Conservation (phyloP, 2,797 vertebrate species). For the Caiman crocodilus region DNA sequence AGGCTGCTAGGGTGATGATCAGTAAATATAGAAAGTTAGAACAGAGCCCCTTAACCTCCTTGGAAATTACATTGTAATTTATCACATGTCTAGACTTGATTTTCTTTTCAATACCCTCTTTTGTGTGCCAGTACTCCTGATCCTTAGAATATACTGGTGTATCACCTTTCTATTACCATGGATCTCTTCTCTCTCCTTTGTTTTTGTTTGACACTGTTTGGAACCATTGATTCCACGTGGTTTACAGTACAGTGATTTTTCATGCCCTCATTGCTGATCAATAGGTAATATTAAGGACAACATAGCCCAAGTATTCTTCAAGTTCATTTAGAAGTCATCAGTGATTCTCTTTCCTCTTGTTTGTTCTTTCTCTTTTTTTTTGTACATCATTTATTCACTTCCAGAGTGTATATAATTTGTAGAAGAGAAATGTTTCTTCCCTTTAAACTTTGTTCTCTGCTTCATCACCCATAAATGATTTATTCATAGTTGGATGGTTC, state of each 20-base stretch:
- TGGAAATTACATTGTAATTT: neutral
- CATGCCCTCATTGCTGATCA: conserved; percentile 21
- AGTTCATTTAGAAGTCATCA: neutral
- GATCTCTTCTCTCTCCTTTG: neutral
- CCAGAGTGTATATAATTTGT: neutral
- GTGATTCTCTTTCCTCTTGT: neutral
- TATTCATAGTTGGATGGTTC: conserved; percentile 15
- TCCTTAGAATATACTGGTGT: neutral
- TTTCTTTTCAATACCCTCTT: neutral
- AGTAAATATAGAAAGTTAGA: neutral
- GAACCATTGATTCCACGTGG: conserved; percentile 16
- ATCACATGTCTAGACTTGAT: neutral
- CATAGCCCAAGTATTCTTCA: neutral
- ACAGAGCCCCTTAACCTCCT: neutral
- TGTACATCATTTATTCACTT: conserved; percentile 10
- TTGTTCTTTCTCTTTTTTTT: neutral
- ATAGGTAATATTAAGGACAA: conserved; percentile 34
- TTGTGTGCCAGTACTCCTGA: neutral
- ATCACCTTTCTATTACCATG: neutral
- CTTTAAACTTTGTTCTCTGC: neutral
- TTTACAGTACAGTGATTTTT: neutral
- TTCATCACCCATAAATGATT: conserved; percentile 21
- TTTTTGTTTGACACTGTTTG: neutral
- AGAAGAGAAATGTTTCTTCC: conserved; percentile 23
- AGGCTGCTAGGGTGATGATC: neutral